Conservation (phyloP, 2,113 vertebrate species). For the Clarias magur region DNA sequence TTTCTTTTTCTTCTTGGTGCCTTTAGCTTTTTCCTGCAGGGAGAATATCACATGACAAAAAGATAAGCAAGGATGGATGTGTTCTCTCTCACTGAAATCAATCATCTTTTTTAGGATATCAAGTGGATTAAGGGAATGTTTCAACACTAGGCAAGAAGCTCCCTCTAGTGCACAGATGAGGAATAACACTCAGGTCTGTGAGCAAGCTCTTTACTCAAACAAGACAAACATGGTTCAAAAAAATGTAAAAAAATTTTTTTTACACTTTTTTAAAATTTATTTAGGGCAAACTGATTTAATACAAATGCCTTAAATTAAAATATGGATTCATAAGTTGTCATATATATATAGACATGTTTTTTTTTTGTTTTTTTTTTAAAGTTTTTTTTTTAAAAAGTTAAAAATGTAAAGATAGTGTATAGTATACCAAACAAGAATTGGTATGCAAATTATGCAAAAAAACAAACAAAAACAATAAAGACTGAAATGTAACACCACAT, state of each 20-base stretch:
- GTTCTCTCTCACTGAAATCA: background rate
- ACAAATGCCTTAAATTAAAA: no score
- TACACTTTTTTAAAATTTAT: no score
- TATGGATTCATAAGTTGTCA: background rate
- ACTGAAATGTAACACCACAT: background rate
- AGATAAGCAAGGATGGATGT: background rate
- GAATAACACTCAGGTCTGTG: background rate
- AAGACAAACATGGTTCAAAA: no score
- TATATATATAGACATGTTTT: no score
- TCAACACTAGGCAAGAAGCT: background rate
- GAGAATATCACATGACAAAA: background rate
- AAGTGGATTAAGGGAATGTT: no score
- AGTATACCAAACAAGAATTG: no score
- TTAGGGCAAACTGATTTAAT: no score
- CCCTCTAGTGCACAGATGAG: constrained; percentile 46
- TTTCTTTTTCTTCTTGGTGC: constrained; percentile 96
- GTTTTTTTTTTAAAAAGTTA: no score
- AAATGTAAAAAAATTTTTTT: no score
- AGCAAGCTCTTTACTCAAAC: background rate
- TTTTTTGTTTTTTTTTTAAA: no score
- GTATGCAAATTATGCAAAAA: background rate
- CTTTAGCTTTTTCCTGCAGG: constrained; percentile 85
- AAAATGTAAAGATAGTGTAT: no score
- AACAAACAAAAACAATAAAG: background rate
- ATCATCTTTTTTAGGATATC: background rate